Evolutionary conservation across 2,797 vertebrate species (phyloP), one percentile per base, ranked within the genome.

Genomic region (Hippoglossus hippoglossus): DNA sequence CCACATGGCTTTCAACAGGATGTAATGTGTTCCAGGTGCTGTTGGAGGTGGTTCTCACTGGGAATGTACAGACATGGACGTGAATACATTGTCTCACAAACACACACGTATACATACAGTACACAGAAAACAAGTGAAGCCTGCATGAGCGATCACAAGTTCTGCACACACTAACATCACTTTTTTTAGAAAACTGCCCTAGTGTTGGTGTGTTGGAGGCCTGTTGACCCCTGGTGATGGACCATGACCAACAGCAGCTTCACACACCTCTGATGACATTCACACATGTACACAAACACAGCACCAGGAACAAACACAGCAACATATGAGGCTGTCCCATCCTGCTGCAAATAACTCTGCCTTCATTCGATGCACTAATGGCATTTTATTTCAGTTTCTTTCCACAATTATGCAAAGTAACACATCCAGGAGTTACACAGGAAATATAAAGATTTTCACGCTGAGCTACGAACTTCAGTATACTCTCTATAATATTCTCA

Each of bases 21-120:
- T 71, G 39, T 93, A 89, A 94, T 92, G 73, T 66, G 54, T 92
- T 90, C 92, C 91, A 94, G 88, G 76, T 93, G 91, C 59, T 10
- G 13, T 44, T 5, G 11, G 57, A 59, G 49, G 25, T 12, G 46
- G 34, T 59, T 44, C 24, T 56, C 47, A 53, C n/a, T 53, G 21
- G 24, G 12, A 25, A 71, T 1, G 1, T 52, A 71, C 26, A 74
- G 44, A 74, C 52, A 63, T 6, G 67, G 41, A 67, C 34, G 19
- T 6, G 16, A 2, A 24, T 4, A 22, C 7, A 50, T 4, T 44
- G 12, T 53, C 41, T 31, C 49, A 21, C 16, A 7, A 63, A n/a
- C 31, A 36, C n/a, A 34, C 6, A 26, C 44, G 15, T 44, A 44
- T 44, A 44, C 41, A 44, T 13, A 44, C 41, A 44, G 31, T 3